Conservation (phyloP, 2,113 vertebrate species). For the Orycteropus afer region DNA sequence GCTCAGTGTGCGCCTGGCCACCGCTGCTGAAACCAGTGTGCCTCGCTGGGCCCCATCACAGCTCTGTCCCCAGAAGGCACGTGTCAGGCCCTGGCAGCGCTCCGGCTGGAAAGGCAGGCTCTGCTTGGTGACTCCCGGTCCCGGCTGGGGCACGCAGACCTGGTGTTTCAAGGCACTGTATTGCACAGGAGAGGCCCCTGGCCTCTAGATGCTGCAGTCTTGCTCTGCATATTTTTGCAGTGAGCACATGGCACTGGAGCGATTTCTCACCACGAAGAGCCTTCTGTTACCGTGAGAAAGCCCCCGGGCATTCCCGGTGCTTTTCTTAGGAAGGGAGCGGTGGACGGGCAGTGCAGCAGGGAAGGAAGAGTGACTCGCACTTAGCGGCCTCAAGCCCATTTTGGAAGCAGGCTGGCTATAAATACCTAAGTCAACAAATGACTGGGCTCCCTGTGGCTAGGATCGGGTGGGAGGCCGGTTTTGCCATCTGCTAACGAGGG, state of each 20-base stretch:
- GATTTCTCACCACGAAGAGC: background rate
- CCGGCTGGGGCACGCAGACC: background rate
- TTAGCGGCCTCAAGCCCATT: background rate
- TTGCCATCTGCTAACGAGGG: too few relatives aligned
- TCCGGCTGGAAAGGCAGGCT: background rate
- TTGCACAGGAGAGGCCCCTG: background rate
- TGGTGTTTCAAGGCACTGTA: background rate
- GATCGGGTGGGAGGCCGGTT: background rate
- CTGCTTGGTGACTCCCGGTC: background rate
- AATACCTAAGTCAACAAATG: background rate
- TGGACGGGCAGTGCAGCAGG: background rate
- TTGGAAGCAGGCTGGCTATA: slow-evolving; percentile 40
- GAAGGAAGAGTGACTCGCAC: background rate
- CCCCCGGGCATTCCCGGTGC: slow-evolving; percentile 24
- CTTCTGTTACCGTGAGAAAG: slow-evolving; percentile 35
- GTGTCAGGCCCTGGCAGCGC: background rate
- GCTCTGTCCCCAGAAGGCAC: background rate
- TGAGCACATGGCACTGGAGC: slow-evolving; percentile 36
- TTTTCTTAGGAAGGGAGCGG: background rate
- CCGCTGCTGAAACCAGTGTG: background rate
- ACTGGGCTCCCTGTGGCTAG: background rate
- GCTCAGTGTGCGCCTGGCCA: background rate
- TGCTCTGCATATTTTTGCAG: slow-evolving; percentile 47
- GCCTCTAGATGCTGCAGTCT: background rate
- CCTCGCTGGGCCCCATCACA: background rate